Evolutionary conservation across 2,888 invertebrate genomes (phyloP), one percentile per base, ranked within the genome.

Genomic region (Drosophila peninsularis): DNA sequence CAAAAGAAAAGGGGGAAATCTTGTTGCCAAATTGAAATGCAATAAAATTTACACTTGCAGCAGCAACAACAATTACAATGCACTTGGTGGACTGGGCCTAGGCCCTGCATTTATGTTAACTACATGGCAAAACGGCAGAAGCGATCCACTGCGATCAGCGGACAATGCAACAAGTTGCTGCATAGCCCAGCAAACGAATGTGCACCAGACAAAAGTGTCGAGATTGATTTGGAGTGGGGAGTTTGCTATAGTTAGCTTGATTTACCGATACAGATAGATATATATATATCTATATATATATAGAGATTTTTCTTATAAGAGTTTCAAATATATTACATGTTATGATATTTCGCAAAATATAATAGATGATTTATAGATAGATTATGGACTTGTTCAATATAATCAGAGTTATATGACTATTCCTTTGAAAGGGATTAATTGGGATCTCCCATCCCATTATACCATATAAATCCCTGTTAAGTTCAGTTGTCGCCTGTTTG

Each of bases 41-140:
- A 89, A 88, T 87, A 90, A 89, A 89, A 89, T 89, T 84, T 90
- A 88, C 90, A 90, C 90, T 90, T 87, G 80, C 79, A 62, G 42
- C 62, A 68, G 34, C 45, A 63, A 24, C 44, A 61, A 64, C 79
- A 78, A 63, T 73, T 71, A 67, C 73, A 61, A 36, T 65, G 65
- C 69, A 87, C 47, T 82, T 65, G 65, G 61, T 56, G 65, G 73
- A 37, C 50, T 61, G 60, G 56, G 53, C 36, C 24, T 68, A 77
- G 80, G 56, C 68, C 67, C 65, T 42, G 67, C 78, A 71, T 63
- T 74, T 80, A 77, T 71, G 77, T 71, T 77, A 77, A 77, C 76
- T 55, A 64, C 74, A 61, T 61, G 49, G 63, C 56, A 32, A 63
- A 65, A 52, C 45, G 56, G 76, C 73, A 70, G 61, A 45, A 64